Evolutionary conservation across 2,888 invertebrate genomes (phyloP).

Genomic region (Oxycera nigricornis): DNA sequence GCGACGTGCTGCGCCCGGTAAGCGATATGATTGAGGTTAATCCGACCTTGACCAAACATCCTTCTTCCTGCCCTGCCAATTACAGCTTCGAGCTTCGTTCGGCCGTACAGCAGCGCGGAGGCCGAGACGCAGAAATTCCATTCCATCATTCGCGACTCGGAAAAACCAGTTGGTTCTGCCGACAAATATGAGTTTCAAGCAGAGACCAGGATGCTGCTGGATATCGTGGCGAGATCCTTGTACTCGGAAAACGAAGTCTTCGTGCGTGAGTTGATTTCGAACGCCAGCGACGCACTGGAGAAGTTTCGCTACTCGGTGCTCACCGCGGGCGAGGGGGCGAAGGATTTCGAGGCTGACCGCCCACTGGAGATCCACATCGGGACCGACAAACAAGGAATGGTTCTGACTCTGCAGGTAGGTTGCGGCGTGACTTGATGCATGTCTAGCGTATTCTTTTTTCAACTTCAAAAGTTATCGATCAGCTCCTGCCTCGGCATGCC

Average conservation of each 20-base stretch:
- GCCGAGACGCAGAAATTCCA: constrained; percentile 47
- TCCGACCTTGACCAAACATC: background rate
- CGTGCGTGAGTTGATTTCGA: constrained; percentile 93
- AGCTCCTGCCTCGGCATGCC: too few species aligned
- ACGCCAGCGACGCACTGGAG: constrained; percentile 96
- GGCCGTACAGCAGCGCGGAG: constrained; percentile 30
- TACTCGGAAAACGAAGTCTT: constrained; percentile 99
- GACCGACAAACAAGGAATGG: constrained; percentile 86
- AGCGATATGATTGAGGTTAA: background rate
- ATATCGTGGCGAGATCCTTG: constrained; percentile 95
- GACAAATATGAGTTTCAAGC: constrained; percentile 94
- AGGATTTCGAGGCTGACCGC: constrained; percentile 68
- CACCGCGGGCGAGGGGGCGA: constrained; percentile 64
- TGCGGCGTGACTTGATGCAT: background rate
- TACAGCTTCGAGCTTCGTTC: background rate
- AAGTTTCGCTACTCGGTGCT: constrained; percentile 83
- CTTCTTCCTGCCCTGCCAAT: background rate
- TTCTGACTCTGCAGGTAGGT: constrained; percentile 81
- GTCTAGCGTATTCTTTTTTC: too few species aligned
- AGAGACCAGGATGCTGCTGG: constrained; percentile 92
- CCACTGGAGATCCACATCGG: constrained; percentile 85
- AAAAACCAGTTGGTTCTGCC: constrained; percentile 51
- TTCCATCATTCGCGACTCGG: constrained; percentile 52
- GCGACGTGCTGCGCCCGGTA: background rate
- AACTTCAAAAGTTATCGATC: too few species aligned